Base-by-base conservation (phyloP, 1,140 invertebrate species). In the Orussus abietinus region DNA sequence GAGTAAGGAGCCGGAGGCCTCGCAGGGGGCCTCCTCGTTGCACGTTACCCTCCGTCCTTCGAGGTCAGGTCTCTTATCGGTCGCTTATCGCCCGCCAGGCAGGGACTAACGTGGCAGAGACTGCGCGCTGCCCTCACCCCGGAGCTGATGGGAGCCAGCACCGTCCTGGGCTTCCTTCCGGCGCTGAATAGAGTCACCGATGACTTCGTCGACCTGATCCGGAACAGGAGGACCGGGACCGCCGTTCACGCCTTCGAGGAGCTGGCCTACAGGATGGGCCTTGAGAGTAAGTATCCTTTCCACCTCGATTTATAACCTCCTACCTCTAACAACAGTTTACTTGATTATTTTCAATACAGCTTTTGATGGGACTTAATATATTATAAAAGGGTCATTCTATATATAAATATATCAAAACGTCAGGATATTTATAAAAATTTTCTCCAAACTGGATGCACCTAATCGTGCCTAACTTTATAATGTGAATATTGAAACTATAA, bases 41-140 rank as follows among this genome's bases (percentile, higher is more conserved):
- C n/a, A n/a, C n/a, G n/a, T n/a, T n/a, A n/a, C n/a, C n/a, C n/a
- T n/a, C n/a, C n/a, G n/a, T n/a, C n/a, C n/a, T n/a, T n/a, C n/a
- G n/a, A n/a, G n/a, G n/a, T n/a, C n/a, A n/a, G n/a, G n/a, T n/a
- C n/a, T n/a, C n/a, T n/a, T n/a, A n/a, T n/a, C n/a, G n/a, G n/a
- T n/a, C n/a, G n/a, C n/a, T n/a, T n/a, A n/a, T n/a, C n/a, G n/a
- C n/a, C n/a, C n/a, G n/a, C n/a, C 59, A 88, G 86, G 55, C 86
- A 90, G 69, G 89, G 90, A 11, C 79, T 83, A 48, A 82, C 80
- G 37, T 94, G 90, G 90, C 79, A 84, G 21, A 76, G 80, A 36
- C 73, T 93, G 7, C 77, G 90, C 12, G 75, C 76, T 17, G 79
- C 81, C 17, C 75, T 92, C 18, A 92, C 89, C 3, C 78, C 84